phyloP scores from a whole-genome alignment of 1,140 invertebrate species.

The Linepithema humile region DNA sequence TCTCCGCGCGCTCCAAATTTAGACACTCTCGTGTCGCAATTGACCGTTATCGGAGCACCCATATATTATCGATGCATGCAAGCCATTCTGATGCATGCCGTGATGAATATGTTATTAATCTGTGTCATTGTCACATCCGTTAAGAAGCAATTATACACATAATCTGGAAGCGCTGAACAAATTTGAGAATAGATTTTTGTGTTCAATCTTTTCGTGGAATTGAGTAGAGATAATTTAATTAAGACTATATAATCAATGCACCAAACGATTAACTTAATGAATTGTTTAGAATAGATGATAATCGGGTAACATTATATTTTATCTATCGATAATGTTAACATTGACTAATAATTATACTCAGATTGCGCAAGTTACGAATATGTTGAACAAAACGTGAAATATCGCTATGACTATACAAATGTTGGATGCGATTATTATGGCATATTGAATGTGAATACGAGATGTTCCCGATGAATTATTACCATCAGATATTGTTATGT shows the following conservation, averaged over 20 bases:
- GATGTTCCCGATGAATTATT: background rate
- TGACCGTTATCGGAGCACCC: slow-evolving; percentile 36
- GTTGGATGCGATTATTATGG: background rate
- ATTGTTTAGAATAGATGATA: background rate
- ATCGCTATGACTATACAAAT: background rate
- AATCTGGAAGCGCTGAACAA: background rate
- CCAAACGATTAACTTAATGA: background rate
- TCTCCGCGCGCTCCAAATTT: slow-evolving; percentile 47
- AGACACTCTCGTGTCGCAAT: slow-evolving; percentile 40
- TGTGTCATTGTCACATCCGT: background rate
- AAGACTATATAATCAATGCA: background rate
- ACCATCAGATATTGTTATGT: background rate
- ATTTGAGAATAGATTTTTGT: background rate
- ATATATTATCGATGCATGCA: slow-evolving; percentile 37
- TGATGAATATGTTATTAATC: slow-evolving; percentile 44
- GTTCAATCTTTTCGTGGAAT: background rate
- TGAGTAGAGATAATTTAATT: background rate
- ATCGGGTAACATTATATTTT: background rate
- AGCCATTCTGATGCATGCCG: background rate
- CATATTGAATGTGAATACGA: background rate
- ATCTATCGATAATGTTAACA: slow-evolving; percentile 23
- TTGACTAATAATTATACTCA: background rate
- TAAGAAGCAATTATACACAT: background rate
- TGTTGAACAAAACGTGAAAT: slow-evolving; percentile 13
- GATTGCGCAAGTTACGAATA: slow-evolving; percentile 6